Evolutionary conservation across 2,113 vertebrate species (phyloP).

Genomic region (Hiodon tergisus): DNA sequence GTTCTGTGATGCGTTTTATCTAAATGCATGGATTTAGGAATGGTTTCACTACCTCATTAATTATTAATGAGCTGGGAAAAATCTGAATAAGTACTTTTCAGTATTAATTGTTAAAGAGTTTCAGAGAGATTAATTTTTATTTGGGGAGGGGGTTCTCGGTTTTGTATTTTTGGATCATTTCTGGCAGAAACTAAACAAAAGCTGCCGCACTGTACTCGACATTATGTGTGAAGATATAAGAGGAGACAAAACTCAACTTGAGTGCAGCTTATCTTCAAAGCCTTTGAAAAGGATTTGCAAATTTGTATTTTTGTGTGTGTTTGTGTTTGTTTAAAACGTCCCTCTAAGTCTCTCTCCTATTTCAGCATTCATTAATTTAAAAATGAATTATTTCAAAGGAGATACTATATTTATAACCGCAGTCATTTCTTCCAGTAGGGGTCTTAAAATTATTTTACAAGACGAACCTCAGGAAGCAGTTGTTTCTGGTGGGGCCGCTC

Average conservation of each 20-base stretch:
- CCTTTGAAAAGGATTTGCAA: constrained; percentile 37
- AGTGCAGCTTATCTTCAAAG: constrained; percentile 46
- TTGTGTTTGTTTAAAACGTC: constrained; percentile 41
- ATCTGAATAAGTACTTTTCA: constrained; percentile 34
- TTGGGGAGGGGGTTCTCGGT: constrained; percentile 21
- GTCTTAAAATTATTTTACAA: background rate
- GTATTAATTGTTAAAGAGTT: constrained; percentile 27
- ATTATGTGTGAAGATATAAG: constrained; percentile 38
- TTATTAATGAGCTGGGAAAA: constrained; percentile 42
- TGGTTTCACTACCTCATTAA: constrained; percentile 36
- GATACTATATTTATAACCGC: constrained; percentile 31
- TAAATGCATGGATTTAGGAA: constrained; percentile 35
- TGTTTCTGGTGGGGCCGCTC: constrained; percentile 26
- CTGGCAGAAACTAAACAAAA: constrained; percentile 31
- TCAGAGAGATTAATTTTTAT: constrained; percentile 9
- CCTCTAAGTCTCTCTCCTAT: constrained; percentile 30
- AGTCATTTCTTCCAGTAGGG: constrained; percentile 25
- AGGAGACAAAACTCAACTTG: constrained; percentile 42
- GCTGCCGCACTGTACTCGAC: constrained; percentile 19
- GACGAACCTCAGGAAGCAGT: constrained; percentile 28
- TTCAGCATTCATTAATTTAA: constrained; percentile 36
- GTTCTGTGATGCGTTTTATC: background rate
- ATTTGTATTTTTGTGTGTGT: constrained; percentile 24
- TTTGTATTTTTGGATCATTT: constrained; percentile 43
- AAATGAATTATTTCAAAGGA: constrained; percentile 41